Evolutionary conservation across 2,113 vertebrate genomes (phyloP), one percentile per base, ranked within the genome.

Genomic region (Dendropsophus ebraccatus): DNA sequence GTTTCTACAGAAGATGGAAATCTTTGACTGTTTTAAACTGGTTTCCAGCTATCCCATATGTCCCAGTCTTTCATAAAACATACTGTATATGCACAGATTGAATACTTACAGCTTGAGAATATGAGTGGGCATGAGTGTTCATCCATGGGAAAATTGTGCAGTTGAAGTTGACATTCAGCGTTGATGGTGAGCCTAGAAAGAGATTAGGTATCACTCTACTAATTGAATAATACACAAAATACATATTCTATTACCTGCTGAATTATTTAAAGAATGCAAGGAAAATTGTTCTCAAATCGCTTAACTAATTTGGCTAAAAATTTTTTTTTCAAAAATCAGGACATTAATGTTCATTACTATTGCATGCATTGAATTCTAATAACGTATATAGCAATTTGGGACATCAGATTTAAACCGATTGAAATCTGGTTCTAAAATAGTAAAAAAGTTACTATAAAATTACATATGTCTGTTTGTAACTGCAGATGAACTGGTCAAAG

Each of bases 91-190:
- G 0, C 30, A 60, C 32, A 80, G 11, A 65, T 8, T 54, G 67
- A 37, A 86, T 95, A 98, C 98, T 99, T 90, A 99, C 98, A 99
- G 92, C 97, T 99, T 91, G 97, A 99, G 94, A 99, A 99, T 94
- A 98, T 94, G 90, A 99, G 96, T 16, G 97, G 97, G 90, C 97
- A 99, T 81, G 97, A 97, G 88, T 99, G 98, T 87, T 97, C 96
- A 90, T 99, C 98, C 97, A 99, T 97, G 75, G 98, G 97, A 88
- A 97, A 99, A 94, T 97, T 99, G 93, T 98, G 94, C 72, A 99
- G 94, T 90, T 98, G 94, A 72, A 99, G 94, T 89, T 97, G 95
- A 88, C 97, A 99, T 90, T 97, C 97, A 77, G 96, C 97, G 56
- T 98, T 97, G 10, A 98, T 98, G 2, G 97, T 97, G 90, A 99